Evolutionary conservation across 2,888 invertebrate species (phyloP), one percentile per base, ranked within the genome.

Genomic region (Acronicta alni): DNA sequence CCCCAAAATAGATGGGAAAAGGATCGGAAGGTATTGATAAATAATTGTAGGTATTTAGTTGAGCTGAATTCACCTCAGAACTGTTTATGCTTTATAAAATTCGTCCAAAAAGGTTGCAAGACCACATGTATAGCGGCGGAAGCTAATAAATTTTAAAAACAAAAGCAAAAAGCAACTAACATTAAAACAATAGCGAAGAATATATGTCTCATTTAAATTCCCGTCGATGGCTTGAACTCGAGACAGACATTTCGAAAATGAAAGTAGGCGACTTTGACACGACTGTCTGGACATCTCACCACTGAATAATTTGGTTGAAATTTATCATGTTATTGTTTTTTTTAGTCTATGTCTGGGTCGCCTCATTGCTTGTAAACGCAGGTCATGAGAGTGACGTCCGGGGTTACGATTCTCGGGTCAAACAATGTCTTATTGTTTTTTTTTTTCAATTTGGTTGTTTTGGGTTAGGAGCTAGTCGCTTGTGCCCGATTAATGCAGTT

Each of bases 201-300:
- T n/a, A 32, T 9, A 45, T 44, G 41, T 42, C 55, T 64, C 58
- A 47, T 64, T 72, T 65, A 26, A 42, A 49, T 71, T 71, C 60
- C 65, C 14, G n/a, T 3, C 43, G 37, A 41, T 51, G 49, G 67
- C 47, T 41, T 38, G 56, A 46, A 14, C n/a, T 18, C 32, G 15
- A 23, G 47, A 37, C 64, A 67, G 61, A 67, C 65, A 15, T 46
- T 42, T 57, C 17, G 56, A 75, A 74, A 71, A 67, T 30, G 72
- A 75, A 71, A 75, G 72, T 72, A 57, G 66, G 48, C 17, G 51
- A 48, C 9, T 32, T 14, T 54, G 30, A 48, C 32, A 45, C n/a
- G n/a, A n/a, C n/a, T 32, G 65, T 67, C 65, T 63, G 57, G 57
- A 23, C 12, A 23, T 52, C 18, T 32, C 17, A 14, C 3, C 18